Percentiles rank a stretch among this genome's conserved stretches.
Evolutionary conservation across 2,888 invertebrate species (phyloP).

Genomic region (Cryptocheilus praepositus): DNA sequence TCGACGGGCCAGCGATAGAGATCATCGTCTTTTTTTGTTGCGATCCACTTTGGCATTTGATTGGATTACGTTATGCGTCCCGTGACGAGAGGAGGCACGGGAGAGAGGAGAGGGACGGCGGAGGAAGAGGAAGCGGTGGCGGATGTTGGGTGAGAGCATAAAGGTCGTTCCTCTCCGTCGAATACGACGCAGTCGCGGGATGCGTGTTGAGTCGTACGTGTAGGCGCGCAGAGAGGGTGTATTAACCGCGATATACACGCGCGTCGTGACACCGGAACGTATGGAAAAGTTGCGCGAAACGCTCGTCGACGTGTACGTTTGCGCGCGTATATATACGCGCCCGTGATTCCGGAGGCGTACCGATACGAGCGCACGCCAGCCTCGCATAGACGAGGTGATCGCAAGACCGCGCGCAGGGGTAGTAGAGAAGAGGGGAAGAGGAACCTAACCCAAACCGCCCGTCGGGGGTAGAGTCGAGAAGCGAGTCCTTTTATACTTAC

Average conservation of each 20-base stretch:
- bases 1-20: slow-evolving; percentile 63
- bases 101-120: too few species aligned
- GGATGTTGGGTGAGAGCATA: slow-evolving; percentile 3
- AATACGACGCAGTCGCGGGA: slow-evolving; percentile 9
- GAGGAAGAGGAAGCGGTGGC: not conserved
- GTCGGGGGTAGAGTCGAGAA: slow-evolving; percentile 53
- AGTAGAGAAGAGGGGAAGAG: too few species aligned
- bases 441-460: slow-evolving; percentile 10
- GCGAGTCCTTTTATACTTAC: slow-evolving; percentile 52
- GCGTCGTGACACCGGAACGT: not conserved
- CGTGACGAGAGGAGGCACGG: slow-evolving; percentile 14
- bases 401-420: not conserved
- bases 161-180: slow-evolving; percentile 9
- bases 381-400: not conserved
- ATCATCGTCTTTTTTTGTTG: slow-evolving; percentile 62
- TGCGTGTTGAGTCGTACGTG: too few species aligned
- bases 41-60: slow-evolving; percentile 71
- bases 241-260: too few species aligned
- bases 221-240: too few species aligned
- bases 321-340: too few species aligned
- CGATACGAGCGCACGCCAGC: too few species aligned
- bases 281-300: slow-evolving; percentile 10
- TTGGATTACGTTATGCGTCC: slow-evolving; percentile 65
- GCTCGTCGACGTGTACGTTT: not conserved
- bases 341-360: too few species aligned